Percentiles rank a stretch among this genome's conserved stretches.
These are phyloP conservation scores for Macrosoma leucophasiata DNA, from an alignment of 2,888 invertebrate species.

Conservation along the genomic window DNA sequence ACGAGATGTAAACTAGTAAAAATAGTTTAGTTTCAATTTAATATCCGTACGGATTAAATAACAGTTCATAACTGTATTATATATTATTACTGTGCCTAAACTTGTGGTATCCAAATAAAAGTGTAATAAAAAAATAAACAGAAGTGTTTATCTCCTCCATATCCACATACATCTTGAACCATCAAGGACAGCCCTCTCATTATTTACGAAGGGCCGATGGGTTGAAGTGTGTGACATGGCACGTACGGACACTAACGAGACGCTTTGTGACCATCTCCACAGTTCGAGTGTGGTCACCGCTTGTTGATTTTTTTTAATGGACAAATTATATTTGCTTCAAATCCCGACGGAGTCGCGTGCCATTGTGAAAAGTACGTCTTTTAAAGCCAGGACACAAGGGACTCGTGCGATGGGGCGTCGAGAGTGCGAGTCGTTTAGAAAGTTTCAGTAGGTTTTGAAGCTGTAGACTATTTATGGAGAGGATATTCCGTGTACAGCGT, in stretches of 20 bases:
- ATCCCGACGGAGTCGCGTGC: conserved; percentile 48
- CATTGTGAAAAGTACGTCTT: conserved; percentile 53
- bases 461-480: conserved; percentile 12
- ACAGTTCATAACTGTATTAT: too few relatives aligned
- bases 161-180: conserved; percentile 34
- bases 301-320: conserved; percentile 73
- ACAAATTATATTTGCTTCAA: conserved; percentile 66
- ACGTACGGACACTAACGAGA: conserved; percentile 74
- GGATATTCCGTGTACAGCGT: conserved; percentile 9
- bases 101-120: not conserved
- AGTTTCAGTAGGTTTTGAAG: conserved; percentile 16
- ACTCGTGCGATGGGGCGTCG: conserved; percentile 42
- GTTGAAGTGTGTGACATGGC: conserved; percentile 71
- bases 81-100: not conserved
- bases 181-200: conserved; percentile 61
- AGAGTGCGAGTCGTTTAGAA: conserved; percentile 22
- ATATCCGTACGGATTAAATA: too few relatives aligned
- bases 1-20: too few relatives aligned
- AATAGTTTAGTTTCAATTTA: too few relatives aligned
- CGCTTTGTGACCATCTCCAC: conserved; percentile 71
- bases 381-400: conserved; percentile 57
- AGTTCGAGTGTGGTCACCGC: conserved; percentile 61
- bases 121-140: too few relatives aligned
- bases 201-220: conserved; percentile 74
- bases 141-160: conserved; percentile 36